Evolutionary conservation across 2,888 invertebrate species (phyloP).

Genomic region (Nomada goodeniana): DNA sequence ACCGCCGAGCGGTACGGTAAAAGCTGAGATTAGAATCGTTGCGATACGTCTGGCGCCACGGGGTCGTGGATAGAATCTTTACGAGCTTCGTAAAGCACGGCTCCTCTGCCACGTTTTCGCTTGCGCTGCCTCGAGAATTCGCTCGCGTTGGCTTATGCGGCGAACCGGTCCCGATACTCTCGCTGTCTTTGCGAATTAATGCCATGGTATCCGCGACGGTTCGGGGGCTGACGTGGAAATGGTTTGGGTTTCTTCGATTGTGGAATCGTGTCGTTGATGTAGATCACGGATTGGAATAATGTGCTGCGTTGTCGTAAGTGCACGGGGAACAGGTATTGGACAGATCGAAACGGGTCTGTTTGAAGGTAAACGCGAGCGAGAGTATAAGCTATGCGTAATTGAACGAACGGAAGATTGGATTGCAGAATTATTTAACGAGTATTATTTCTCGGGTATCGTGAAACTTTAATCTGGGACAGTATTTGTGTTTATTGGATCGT

Average conservation of each 20-base stretch:
- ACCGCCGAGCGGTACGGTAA: constrained; percentile 27
- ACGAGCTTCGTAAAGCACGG: constrained; percentile 60
- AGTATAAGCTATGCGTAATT: too few relatives aligned
- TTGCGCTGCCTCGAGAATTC: constrained; percentile 25
- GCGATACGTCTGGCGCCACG: constrained; percentile 41
- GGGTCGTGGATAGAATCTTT: constrained; percentile 65
- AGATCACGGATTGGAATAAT: too few relatives aligned
- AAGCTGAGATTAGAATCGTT: constrained; percentile 70
- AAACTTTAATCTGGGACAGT: too few relatives aligned
- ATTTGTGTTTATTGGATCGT: too few relatives aligned
- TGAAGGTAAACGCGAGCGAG: too few relatives aligned
- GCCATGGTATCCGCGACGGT: constrained; percentile 18
- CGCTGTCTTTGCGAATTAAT: constrained; percentile 37
- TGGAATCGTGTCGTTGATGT: constrained; percentile 1
- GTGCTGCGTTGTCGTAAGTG: too few relatives aligned
- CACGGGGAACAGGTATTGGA: too few relatives aligned
- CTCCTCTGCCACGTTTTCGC: constrained; percentile 53
- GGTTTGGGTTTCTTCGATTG: neutral
- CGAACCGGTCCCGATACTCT: constrained; percentile 31
- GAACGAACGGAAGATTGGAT: too few relatives aligned
- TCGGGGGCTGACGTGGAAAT: neutral
- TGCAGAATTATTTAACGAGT: too few relatives aligned
- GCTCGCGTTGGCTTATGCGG: constrained; percentile 38
- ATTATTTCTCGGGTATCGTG: too few relatives aligned
- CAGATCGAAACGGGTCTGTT: too few relatives aligned